These are phyloP conservation scores for Protosalanx chinensis DNA, from an alignment of 2,797 vertebrate species.

Conservation along the genomic window DNA sequence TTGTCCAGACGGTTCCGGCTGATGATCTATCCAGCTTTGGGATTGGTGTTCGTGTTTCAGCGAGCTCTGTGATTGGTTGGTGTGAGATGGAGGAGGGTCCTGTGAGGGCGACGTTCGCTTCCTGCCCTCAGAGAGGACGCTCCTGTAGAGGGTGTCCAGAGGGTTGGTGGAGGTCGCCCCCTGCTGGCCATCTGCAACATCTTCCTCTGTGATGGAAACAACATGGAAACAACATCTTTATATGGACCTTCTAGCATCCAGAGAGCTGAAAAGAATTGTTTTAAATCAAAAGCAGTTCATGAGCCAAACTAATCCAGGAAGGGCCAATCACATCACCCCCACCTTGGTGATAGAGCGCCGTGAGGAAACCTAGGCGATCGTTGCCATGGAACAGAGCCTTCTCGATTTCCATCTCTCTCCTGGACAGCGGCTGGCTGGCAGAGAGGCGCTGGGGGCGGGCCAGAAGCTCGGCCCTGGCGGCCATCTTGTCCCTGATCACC, in stretches of 20 bases:
- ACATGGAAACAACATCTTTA: not conserved
- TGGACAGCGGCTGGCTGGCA: constrained; percentile 82
- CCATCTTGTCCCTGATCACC: constrained; percentile 85
- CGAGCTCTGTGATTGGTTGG: constrained; percentile 28
- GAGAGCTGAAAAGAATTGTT: too few species aligned
- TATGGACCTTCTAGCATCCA: too few species aligned
- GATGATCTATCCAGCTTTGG: not conserved
- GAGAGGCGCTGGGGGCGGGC: constrained; percentile 86
- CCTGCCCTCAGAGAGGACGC: constrained; percentile 68
- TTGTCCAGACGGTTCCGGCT: not conserved
- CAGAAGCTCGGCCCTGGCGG: constrained; percentile 78
- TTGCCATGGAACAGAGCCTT: constrained; percentile 86
- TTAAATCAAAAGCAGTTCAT: too few species aligned
- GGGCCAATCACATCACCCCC: constrained; percentile 1
- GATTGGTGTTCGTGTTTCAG: constrained; percentile 12
- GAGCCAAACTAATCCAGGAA: too few species aligned
- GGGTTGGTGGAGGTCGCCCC: constrained; percentile 61
- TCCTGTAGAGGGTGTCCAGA: constrained; percentile 82
- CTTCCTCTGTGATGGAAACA: constrained; percentile 71
- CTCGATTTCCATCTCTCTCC: constrained; percentile 95
- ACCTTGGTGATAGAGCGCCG: constrained; percentile 90
- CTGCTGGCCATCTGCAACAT: constrained; percentile 52
- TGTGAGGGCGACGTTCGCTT: constrained; percentile 1
- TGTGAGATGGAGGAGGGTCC: constrained; percentile 1
- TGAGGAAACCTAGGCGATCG: constrained; percentile 83